Evolutionary conservation across 1,140 invertebrate species (phyloP).

Genomic region (Polypedilum pembai): DNA sequence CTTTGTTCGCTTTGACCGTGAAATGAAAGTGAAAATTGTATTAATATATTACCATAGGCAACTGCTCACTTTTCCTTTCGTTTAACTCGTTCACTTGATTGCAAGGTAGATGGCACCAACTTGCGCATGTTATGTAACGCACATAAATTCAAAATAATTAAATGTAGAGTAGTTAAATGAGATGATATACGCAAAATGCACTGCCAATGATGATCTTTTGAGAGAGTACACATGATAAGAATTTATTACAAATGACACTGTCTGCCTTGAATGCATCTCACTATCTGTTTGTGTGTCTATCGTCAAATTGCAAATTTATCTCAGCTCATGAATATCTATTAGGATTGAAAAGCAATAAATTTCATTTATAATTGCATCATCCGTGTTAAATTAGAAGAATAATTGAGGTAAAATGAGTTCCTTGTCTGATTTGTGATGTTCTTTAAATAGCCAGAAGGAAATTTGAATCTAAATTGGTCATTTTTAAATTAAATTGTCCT

Average conservation of each 20-base stretch:
- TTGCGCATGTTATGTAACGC: not conserved
- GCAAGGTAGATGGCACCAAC: not conserved
- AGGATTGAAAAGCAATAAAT: not conserved
- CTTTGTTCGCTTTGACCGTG: not conserved
- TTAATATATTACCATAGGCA: not conserved
- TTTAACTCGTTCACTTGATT: not conserved
- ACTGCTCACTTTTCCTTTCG: too few species aligned
- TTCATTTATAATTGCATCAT: not conserved
- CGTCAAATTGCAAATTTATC: not conserved
- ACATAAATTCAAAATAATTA: too few species aligned
- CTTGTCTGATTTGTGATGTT: too few species aligned
- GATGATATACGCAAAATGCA: too few species aligned
- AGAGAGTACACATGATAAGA: conserved; percentile 10
- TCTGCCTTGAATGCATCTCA: not conserved
- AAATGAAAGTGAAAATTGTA: conserved; percentile 26
- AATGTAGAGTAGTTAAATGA: too few species aligned
- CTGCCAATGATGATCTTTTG: not conserved
- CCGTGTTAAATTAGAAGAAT: too few species aligned
- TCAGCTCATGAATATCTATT: not conserved
- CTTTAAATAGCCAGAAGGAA: too few species aligned
- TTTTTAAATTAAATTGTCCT: too few species aligned
- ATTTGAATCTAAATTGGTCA: too few species aligned
- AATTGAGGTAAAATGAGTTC: too few species aligned
- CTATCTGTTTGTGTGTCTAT: not conserved
- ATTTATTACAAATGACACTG: not conserved